A percentile compares a stretch with the other conserved stretches of the same genome.
Evolutionary conservation across 2,888 invertebrate species (phyloP).

Genomic region (Xestoiulus laeticollis): DNA sequence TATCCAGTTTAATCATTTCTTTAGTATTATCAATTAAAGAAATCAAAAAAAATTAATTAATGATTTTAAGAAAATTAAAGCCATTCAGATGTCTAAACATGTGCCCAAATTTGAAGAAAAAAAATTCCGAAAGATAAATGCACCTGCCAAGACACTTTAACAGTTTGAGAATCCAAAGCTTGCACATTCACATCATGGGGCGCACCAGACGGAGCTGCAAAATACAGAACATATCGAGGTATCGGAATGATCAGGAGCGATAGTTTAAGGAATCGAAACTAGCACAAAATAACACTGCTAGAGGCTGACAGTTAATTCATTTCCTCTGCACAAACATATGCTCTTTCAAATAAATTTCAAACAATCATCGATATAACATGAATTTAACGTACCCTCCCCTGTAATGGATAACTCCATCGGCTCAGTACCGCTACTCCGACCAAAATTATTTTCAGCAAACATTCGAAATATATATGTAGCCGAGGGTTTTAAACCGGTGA

Average conservation of each 20-base stretch:
- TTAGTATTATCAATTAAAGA: too few species aligned
- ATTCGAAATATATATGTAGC: conserved; percentile 49
- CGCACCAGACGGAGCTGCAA: conserved; percentile 50
- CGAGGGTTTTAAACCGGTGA: conserved; percentile 45
- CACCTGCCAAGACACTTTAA: conserved; percentile 55
- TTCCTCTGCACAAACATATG: too few species aligned
- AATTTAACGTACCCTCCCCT: conserved; percentile 50
- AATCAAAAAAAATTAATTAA: neutral
- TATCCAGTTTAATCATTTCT: too few species aligned
- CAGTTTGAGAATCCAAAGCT: conserved; percentile 52
- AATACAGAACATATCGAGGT: neutral
- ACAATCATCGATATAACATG: too few species aligned
- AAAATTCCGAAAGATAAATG: too few species aligned
- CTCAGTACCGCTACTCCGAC: conserved; percentile 37
- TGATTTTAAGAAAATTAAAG: too few species aligned
- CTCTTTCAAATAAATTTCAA: too few species aligned
- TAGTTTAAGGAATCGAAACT: neutral
- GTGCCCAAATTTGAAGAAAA: neutral
- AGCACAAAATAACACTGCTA: neutral
- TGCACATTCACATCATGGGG: conserved; percentile 52
- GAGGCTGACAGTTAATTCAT: too few species aligned
- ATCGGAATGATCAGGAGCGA: neutral
- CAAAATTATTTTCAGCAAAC: conserved; percentile 51
- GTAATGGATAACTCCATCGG: conserved; percentile 21
- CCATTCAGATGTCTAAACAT: neutral